Percentiles rank a stretch among this genome's conserved stretches.
Evolutionary conservation across 1,140 invertebrate species (phyloP).

Genomic region (Pinna nobilis): DNA sequence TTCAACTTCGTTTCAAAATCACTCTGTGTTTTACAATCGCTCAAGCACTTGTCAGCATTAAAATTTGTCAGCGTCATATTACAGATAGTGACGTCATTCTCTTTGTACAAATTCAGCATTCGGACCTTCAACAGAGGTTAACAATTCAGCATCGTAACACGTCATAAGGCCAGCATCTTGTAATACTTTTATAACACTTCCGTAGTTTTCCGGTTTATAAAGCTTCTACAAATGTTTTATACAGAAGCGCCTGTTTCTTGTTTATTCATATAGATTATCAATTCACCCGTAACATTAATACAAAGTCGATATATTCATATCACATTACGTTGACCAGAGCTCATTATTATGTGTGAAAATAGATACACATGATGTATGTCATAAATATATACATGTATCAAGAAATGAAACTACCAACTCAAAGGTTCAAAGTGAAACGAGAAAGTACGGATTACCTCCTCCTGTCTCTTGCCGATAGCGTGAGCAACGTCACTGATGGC

Average conservation of each 20-base stretch:
- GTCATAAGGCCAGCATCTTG: background rate
- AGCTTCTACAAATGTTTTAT: background rate
- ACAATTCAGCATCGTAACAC: too few species aligned
- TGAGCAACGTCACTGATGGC: slow-evolving; percentile 22
- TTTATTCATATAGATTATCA: background rate
- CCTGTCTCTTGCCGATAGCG: slow-evolving; percentile 12
- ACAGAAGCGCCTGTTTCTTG: background rate
- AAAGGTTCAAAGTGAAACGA: background rate
- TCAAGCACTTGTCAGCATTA: slow-evolving; percentile 87
- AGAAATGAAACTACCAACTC: background rate
- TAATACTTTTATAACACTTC: background rate
- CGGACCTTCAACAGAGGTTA: slow-evolving; percentile 76
- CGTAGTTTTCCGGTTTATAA: background rate
- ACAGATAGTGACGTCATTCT: slow-evolving; percentile 87
- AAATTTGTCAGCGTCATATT: slow-evolving; percentile 85
- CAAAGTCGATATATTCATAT: background rate
- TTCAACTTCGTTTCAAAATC: slow-evolving; percentile 76
- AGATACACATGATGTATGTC: background rate
- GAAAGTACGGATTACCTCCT: slow-evolving; percentile 19
- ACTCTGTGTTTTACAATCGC: slow-evolving; percentile 85
- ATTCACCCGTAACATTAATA: background rate
- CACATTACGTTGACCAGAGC: background rate
- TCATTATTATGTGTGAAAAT: background rate
- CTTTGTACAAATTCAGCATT: slow-evolving; percentile 87
- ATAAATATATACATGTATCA: background rate